Evolutionary conservation across 2,113 vertebrate species (phyloP).

Genomic region (Mirza zaza): DNA sequence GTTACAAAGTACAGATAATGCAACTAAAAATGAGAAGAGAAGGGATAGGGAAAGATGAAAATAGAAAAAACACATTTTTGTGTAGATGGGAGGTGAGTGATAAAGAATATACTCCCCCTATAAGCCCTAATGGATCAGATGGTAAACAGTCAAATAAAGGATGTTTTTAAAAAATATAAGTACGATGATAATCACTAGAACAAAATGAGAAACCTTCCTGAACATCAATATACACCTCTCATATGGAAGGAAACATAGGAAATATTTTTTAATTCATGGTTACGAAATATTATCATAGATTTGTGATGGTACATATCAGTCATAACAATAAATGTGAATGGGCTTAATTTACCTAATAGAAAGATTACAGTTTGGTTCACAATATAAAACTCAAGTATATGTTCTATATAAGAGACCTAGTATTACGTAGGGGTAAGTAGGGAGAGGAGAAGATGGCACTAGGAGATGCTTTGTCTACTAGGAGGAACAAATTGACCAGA

Average conservation of each 20-base stretch:
- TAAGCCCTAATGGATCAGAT: neutral
- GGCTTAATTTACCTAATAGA: neutral
- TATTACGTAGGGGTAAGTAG: too few relatives aligned
- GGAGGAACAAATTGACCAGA: too few relatives aligned
- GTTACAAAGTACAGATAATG: neutral
- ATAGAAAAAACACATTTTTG: neutral
- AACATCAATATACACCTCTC: neutral
- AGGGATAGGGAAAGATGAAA: neutral
- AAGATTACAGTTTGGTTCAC: neutral
- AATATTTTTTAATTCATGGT: neutral
- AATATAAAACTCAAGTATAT: neutral
- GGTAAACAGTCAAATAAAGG: neutral
- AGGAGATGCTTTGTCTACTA: too few relatives aligned
- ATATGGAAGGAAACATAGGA: neutral
- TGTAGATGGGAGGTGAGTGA: neutral
- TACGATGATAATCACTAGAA: neutral
- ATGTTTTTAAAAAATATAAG: neutral
- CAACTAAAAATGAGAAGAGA: neutral
- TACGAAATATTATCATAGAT: neutral
- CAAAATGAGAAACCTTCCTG: constrained; percentile 1
- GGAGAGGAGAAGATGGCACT: too few relatives aligned
- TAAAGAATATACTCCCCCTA: neutral
- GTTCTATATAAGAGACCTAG: neutral
- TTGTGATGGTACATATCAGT: neutral
- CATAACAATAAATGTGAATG: constrained; percentile 4